Base-by-base conservation (phyloP, 2,113 vertebrate genomes). In the Ctenodactylus gundi region DNA sequence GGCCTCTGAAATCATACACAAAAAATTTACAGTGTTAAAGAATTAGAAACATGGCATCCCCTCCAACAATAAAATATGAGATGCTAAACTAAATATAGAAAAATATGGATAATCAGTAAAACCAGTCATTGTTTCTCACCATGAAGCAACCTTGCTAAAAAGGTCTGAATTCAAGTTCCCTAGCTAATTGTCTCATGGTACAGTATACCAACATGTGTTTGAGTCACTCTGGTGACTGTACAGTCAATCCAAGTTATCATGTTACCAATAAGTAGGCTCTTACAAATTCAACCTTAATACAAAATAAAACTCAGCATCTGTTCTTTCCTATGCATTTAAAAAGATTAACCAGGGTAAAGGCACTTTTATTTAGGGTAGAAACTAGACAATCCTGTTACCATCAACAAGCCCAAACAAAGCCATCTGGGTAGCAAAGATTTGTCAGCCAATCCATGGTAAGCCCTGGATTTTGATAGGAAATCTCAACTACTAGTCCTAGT, bases 1-100 rank as follows among this genome's bases (percentile, higher is more conserved):
- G 99, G 55, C 98, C 99, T 98, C 99, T 99, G 95, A 92, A 98
- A 98, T 95, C 85, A 96, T 85, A 96, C 58, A 95, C 15, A 96
- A 65, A 85, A 97, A 95, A 31, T 44, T 57, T 15, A 91, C 5
- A 1, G 51, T 27, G 58, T 96, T 96, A 46, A 91, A 25, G 91
- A 94, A 96, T 12, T 46, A 95, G n/a, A 76, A 96, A 90, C 0
- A 67, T 5, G 1, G 3, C 41, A 4, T 39, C 9, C 17, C 5
- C 88, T 95, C 15, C 31, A 82, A 93, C 70, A 91, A 62, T 87
- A 51, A 73, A 72, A 44, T 51, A 25, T 23, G 13, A 53, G 18
- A 44, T 29, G 58, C n/a, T 95, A 77, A 81, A 62, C 51, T 41
- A 87, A 87, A 72, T 65, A 92, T 73, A 34, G 39, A 10, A 11